These are phyloP conservation scores for Leontopithecus rosalia DNA, from an alignment of 2,797 vertebrate genomes.

Conservation along the genomic window DNA sequence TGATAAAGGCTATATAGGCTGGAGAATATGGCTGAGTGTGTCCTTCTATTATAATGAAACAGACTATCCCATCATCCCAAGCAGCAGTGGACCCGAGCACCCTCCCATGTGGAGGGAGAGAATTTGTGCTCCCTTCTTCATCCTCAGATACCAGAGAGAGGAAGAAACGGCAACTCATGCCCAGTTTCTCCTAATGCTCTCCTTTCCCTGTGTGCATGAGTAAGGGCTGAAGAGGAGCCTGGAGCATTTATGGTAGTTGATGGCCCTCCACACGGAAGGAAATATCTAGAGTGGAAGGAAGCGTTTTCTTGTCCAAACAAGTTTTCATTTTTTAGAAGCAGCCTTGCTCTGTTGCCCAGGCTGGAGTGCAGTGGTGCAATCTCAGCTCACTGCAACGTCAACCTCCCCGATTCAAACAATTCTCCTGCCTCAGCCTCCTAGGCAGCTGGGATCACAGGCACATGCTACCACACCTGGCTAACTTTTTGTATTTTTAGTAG, in stretches of 20 bases:
- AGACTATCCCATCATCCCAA: background rate
- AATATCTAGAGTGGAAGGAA: background rate
- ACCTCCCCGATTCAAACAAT: background rate
- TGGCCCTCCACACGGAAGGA: background rate
- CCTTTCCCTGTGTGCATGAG: background rate
- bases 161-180: background rate
- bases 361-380: background rate
- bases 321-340: too few species aligned
- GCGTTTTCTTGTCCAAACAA: background rate
- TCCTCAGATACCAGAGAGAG: background rate
- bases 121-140: background rate
- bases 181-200: background rate
- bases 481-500: background rate
- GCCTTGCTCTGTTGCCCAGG: background rate
- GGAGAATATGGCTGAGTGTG: background rate
- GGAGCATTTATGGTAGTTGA: accelerated
- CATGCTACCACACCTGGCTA: background rate
- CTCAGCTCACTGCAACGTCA: background rate
- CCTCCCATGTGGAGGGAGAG: background rate
- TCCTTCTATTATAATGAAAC: background rate
- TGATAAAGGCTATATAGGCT: background rate
- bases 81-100: too few species aligned
- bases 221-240: background rate
- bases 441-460: background rate
- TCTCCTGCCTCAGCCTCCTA: background rate